Evolutionary conservation across 37 sponge, comb jelly and placozoan genomes (phyloP).

Genomic region (Halisarca cf. caerulea): DNA sequence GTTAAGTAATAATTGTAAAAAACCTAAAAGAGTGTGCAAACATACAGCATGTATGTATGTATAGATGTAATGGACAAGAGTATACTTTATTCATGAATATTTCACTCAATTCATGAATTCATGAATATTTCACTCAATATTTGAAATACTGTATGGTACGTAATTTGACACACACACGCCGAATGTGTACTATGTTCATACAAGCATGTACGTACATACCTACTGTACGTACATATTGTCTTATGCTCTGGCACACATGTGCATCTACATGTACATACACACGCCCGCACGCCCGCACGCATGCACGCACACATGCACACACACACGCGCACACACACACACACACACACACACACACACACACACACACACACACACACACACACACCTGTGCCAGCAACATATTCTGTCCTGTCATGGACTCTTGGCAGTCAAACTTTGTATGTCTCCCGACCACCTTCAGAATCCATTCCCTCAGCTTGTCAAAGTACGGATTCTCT

Average conservation of each 20-base stretch:
- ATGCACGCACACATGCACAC: background rate
- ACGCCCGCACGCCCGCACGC: too few species aligned
- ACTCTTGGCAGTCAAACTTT: background rate
- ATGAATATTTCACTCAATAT: too few species aligned
- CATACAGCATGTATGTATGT: too few species aligned
- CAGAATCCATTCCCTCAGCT: constrained; percentile 52
- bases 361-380: background rate
- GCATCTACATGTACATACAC: background rate
- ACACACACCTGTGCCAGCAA: constrained; percentile 12
- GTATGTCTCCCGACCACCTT: constrained; percentile 17
- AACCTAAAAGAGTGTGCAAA: too few species aligned
- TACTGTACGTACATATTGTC: background rate
- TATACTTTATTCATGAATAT: too few species aligned
- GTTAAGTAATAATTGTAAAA: too few species aligned
- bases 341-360: background rate
- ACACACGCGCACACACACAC: background rate
- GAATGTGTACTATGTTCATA: too few species aligned
- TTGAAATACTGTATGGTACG: too few species aligned
- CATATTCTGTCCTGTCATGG: background rate
- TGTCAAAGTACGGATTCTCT: constrained; percentile 47
- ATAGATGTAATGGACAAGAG: too few species aligned
- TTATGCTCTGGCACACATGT: background rate
- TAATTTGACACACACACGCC: too few species aligned
- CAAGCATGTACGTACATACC: background rate
- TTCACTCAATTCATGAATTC: too few species aligned